Conservation (phyloP, 2,797 vertebrate genomes). For the Malacoctenus gilli region DNA sequence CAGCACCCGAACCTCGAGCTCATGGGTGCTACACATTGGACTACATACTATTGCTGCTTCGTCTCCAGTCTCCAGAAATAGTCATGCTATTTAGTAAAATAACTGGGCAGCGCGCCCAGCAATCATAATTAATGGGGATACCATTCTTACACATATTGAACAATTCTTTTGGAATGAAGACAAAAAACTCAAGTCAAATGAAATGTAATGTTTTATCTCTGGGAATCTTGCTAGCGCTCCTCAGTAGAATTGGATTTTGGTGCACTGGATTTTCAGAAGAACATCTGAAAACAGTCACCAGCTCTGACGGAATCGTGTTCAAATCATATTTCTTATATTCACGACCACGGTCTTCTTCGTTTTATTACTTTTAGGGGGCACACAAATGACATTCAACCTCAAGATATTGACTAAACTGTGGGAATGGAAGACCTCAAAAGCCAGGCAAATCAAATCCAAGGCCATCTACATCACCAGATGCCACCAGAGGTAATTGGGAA, state of each 20-base stretch:
- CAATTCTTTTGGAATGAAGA: no score
- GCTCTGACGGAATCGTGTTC: conserved; percentile 1
- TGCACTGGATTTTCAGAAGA: not conserved
- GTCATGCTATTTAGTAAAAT: no score
- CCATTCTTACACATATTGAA: no score
- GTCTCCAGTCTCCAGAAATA: no score
- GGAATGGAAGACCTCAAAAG: conserved; percentile 1
- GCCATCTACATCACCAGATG: conserved; percentile 2
- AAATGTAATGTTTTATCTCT: not conserved
- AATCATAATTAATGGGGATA: no score
- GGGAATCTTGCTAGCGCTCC: not conserved
- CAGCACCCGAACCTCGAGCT: no score
- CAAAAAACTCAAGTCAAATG: no score
- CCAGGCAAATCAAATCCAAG: conserved; percentile 42
- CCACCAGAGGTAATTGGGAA: conserved; percentile 5
- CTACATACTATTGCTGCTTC: no score
- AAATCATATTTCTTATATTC: no score
- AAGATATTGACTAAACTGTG: conserved; percentile 20
- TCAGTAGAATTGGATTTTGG: not conserved
- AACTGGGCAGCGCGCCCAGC: no score
- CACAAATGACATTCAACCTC: conserved; percentile 7
- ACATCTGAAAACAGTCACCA: conserved; percentile 1
- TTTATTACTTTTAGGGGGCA: not conserved
- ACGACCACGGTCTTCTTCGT: no score
- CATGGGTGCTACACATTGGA: no score